A percentile compares a stretch with the other conserved stretches of the same genome.
phyloP scores from a whole-genome alignment of 2,797 vertebrate genomes.

The Hyperoplus immaculatus region DNA sequence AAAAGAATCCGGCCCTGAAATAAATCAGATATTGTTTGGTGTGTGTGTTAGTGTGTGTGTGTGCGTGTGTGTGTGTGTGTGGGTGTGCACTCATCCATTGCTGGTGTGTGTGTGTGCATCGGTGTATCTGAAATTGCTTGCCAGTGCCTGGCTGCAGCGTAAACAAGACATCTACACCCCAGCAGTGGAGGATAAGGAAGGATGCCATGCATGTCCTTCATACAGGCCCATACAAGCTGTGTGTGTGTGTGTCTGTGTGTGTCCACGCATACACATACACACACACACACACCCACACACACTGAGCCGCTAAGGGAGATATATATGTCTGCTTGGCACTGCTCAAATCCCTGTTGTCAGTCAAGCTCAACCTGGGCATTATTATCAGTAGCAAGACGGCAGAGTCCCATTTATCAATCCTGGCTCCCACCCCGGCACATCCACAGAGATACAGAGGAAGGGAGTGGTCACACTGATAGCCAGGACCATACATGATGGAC shows the following conservation, averaged over 20 bases:
- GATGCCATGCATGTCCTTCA: constrained; percentile 76
- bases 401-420: constrained; percentile 79
- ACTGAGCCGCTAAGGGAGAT: constrained; percentile 64
- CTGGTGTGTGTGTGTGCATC: constrained; percentile 15
- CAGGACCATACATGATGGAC: constrained; percentile 47
- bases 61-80: constrained; percentile 17
- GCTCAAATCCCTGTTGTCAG: constrained; percentile 82
- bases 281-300: constrained; percentile 28
- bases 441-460: constrained; percentile 58
- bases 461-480: constrained; percentile 64
- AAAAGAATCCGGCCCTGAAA: constrained; percentile 48
- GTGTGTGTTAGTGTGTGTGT: constrained; percentile 24
- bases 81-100: constrained; percentile 29
- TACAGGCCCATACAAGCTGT: constrained; percentile 38
- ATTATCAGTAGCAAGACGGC: constrained; percentile 80
- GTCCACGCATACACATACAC: constrained; percentile 3
- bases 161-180: constrained; percentile 84
- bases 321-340: constrained; percentile 74
- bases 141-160: constrained; percentile 63
- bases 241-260: not conserved
- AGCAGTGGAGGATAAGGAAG: constrained; percentile 78
- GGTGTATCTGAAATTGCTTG: constrained; percentile 80
- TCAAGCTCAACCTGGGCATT: constrained; percentile 83
- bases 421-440: constrained; percentile 59
- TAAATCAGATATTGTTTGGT: constrained; percentile 62